These are phyloP conservation scores for Leptestheria dahalacensis DNA, from an alignment of 1,140 invertebrate species.

Conservation along the genomic window DNA sequence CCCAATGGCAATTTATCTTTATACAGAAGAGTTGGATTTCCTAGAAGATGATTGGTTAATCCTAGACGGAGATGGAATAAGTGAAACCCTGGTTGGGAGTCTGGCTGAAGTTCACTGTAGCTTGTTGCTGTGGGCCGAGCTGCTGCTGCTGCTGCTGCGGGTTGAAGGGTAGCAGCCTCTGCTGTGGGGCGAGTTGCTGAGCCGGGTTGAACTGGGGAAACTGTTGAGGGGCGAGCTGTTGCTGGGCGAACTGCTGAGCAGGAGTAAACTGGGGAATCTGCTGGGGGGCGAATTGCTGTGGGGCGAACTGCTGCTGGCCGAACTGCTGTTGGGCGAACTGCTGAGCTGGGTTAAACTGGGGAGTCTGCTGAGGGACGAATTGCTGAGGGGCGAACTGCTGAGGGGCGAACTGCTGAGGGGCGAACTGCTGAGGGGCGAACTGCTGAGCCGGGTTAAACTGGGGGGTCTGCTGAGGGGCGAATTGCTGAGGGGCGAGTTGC, in stretches of 20 bases:
- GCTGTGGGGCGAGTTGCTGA: constrained; percentile 14
- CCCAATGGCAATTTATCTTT: too few species aligned
- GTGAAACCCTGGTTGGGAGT: constrained; percentile 13
- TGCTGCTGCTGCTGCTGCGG: constrained; percentile 10
- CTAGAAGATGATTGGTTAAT: background rate
- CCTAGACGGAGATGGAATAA: constrained; percentile 5
- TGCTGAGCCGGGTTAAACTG: constrained; percentile 28
- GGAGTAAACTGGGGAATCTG: constrained; percentile 10
- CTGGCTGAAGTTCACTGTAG: constrained; percentile 10
- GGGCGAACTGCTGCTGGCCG: background rate
- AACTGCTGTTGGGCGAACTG: constrained; percentile 3
- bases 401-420: background rate
- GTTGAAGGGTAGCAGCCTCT: constrained; percentile 9
- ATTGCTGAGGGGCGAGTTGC: background rate
- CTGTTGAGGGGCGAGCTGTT: constrained; percentile 15
- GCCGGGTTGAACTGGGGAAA: background rate
- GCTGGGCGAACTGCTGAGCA: constrained; percentile 10
- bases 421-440: background rate
- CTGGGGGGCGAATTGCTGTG: constrained; percentile 6
- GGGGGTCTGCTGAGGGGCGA: background rate
- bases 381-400: constrained; percentile 4
- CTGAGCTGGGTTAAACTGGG: constrained; percentile 11
- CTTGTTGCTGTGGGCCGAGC: background rate
- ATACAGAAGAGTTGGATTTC: background rate
- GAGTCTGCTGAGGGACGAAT: constrained; percentile 8